Evolutionary conservation across 2,888 invertebrate species (phyloP).

Genomic region (Pyrgus malvae): DNA sequence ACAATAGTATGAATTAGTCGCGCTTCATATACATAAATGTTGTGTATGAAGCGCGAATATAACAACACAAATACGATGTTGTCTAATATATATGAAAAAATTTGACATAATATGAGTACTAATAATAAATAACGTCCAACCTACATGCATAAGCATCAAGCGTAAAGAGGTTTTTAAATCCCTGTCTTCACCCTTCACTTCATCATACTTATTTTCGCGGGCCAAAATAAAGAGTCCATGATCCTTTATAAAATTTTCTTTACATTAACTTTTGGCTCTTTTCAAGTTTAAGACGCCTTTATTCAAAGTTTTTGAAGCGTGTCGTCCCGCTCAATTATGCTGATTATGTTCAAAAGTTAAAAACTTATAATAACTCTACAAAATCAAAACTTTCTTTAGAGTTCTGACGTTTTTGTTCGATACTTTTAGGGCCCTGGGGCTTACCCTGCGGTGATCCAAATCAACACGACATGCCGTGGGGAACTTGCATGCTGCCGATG

Average conservation of each 20-base stretch:
- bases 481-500: constrained; percentile 57
- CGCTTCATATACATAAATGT: too few species aligned
- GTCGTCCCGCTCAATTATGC: not conserved
- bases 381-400: not conserved
- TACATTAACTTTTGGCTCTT: constrained; percentile 11
- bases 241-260: not conserved
- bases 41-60: too few species aligned
- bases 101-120: too few species aligned
- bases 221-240: not conserved
- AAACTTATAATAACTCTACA: not conserved
- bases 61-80: too few species aligned
- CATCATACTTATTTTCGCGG: not conserved
- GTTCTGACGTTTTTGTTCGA: not conserved
- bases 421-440: constrained; percentile 66
- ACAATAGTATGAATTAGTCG: too few species aligned
- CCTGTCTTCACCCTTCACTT: too few species aligned
- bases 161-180: too few species aligned
- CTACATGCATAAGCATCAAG: too few species aligned
- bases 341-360: not conserved
- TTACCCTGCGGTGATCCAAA: constrained; percentile 68
- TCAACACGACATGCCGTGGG: constrained; percentile 71
- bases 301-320: not conserved
- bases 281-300: constrained; percentile 3
- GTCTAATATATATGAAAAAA: too few species aligned
- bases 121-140: too few species aligned